phyloP scores from a whole-genome alignment of 2,113 vertebrate genomes.

The Hippocampus mohnikei region DNA sequence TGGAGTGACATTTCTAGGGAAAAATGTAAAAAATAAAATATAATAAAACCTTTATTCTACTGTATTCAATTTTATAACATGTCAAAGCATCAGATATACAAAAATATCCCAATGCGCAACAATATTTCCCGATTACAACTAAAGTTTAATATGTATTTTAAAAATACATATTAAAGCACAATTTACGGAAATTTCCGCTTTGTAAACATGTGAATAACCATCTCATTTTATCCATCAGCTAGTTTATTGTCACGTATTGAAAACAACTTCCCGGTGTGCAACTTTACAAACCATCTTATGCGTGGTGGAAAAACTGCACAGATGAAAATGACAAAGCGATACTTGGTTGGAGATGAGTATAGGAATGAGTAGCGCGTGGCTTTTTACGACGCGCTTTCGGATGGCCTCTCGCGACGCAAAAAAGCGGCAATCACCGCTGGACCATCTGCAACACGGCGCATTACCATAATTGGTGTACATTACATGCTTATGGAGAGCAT shows the following conservation, averaged over 20 bases:
- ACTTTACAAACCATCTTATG: constrained; percentile 38
- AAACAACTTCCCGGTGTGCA: constrained; percentile 25
- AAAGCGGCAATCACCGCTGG: constrained; percentile 74
- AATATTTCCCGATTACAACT: too few species aligned
- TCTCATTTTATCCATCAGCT: too few species aligned
- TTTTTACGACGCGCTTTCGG: constrained; percentile 57
- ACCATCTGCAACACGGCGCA: constrained; percentile 74
- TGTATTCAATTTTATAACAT: too few species aligned
- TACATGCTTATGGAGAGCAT: constrained; percentile 71
- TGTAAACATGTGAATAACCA: too few species aligned
- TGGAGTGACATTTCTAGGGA: constrained; percentile 39
- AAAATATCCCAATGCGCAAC: too few species aligned
- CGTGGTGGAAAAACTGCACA: constrained; percentile 68
- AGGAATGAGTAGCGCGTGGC: constrained; percentile 71
- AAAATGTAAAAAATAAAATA: neutral
- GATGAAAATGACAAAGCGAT: constrained; percentile 66
- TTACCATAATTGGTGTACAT: constrained; percentile 79
- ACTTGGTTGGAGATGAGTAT: constrained; percentile 58
- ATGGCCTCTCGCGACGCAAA: constrained; percentile 64
- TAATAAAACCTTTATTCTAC: too few species aligned
- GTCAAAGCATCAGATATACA: too few species aligned
- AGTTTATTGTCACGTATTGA: neutral
- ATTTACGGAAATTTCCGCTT: too few species aligned
- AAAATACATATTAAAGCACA: too few species aligned
- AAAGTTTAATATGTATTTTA: too few species aligned